A percentile compares a stretch with the other conserved stretches of the same genome.
phyloP scores from a whole-genome alignment of 1,140 invertebrate genomes.

The Sycobia sp. region DNA sequence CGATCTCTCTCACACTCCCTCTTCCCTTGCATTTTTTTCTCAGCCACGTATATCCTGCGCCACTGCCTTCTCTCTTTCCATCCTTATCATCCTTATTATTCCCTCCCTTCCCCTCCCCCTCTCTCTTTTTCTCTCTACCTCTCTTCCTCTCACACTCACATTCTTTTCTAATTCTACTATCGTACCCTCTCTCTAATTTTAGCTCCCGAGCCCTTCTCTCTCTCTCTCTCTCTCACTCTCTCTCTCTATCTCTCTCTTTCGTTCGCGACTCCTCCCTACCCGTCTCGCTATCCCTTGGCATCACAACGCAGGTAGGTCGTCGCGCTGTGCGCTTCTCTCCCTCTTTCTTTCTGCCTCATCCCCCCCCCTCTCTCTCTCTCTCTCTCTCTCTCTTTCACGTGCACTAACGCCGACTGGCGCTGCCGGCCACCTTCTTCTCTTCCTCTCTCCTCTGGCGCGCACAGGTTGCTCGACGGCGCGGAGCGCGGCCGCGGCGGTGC shows the following conservation, averaged over 20 bases:
- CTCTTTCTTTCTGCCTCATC: too few relatives aligned
- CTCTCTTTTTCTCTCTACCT: constrained; percentile 35
- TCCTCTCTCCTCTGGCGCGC: constrained; percentile 31
- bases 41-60: constrained; percentile 20
- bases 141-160: constrained; percentile 36
- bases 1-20: constrained; percentile 16
- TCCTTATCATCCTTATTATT: constrained; percentile 34
- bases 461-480: constrained; percentile 39
- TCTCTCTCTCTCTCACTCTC: constrained; percentile 34
- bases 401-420: constrained; percentile 41
- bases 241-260: neutral
- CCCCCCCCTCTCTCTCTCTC: constrained; percentile 9
- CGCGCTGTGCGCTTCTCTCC: too few relatives aligned
- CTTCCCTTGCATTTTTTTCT: constrained; percentile 10
- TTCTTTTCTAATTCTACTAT: constrained; percentile 28
- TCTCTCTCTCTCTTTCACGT: constrained; percentile 33
- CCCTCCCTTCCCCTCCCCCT: constrained; percentile 38
- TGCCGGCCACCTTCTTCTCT: constrained; percentile 22
- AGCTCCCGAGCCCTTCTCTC: constrained; percentile 32
- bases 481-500: constrained; percentile 1
- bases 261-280: neutral
- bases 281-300: too few relatives aligned
- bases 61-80: constrained; percentile 15
- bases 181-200: constrained; percentile 13
- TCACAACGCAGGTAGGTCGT: too few relatives aligned